Conservation (phyloP, 2,113 vertebrate species). For the Tinamus guttatus region DNA sequence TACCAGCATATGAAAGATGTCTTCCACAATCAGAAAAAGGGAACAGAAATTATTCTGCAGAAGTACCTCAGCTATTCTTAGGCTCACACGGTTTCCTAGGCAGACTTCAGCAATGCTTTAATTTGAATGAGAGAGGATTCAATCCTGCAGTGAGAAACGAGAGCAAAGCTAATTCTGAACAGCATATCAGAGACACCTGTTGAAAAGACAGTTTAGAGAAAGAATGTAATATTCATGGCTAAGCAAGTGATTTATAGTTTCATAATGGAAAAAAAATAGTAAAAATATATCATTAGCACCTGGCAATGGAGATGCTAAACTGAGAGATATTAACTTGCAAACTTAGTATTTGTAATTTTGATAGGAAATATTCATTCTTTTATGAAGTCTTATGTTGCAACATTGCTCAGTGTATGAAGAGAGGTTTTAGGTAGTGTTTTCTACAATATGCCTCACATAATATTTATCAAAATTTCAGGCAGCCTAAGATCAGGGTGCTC, state of each 20-base stretch:
- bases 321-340: slow-evolving; percentile 34
- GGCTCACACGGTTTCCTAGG: slow-evolving; percentile 1
- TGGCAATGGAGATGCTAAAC: background rate
- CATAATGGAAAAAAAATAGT: background rate
- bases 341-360: slow-evolving; percentile 66
- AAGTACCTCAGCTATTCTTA: background rate
- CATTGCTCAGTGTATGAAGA: background rate
- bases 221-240: slow-evolving; percentile 32
- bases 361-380: slow-evolving; percentile 10
- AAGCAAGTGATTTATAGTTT: slow-evolving; percentile 47
- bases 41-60: background rate
- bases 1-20: background rate
- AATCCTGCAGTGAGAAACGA: background rate
- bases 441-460: slow-evolving; percentile 24
- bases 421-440: slow-evolving; percentile 26
- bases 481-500: background rate
- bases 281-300: slow-evolving; percentile 50
- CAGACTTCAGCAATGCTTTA: background rate
- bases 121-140: background rate
- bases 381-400: slow-evolving; percentile 43
- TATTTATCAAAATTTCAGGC: background rate
- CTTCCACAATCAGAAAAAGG: background rate
- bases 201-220: slow-evolving; percentile 36
- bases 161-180: background rate
- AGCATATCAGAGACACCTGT: background rate